Percentiles rank a stretch among this genome's conserved stretches.
Conservation (phyloP, 2,888 invertebrate genomes). For the Willowsia nigromaculata region DNA sequence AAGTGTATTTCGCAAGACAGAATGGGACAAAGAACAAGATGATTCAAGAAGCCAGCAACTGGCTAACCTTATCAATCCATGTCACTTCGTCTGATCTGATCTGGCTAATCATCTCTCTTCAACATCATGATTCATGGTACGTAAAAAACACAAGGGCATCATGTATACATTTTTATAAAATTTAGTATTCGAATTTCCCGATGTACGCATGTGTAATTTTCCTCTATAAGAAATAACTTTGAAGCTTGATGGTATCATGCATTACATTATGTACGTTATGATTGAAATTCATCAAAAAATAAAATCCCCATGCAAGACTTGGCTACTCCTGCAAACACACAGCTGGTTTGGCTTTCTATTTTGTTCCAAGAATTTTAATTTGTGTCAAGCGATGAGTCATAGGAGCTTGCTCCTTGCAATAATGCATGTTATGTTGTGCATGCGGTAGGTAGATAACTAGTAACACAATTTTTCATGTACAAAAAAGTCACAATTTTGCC, state of each 20-base stretch:
- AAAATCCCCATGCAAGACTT: background rate
- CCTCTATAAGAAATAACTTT: background rate
- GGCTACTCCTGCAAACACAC: background rate
- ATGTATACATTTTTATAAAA: background rate
- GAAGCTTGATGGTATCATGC: background rate
- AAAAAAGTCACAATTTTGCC: conserved; percentile 7
- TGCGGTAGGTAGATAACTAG: background rate
- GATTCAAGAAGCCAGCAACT: background rate
- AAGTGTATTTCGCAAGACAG: conserved; percentile 9
- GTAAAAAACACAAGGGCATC: background rate
- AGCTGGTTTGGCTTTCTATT: conserved; percentile 51
- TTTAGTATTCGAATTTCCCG: background rate
- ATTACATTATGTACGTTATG: background rate
- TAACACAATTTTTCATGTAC: background rate
- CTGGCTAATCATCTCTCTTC: background rate
- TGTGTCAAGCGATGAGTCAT: conserved; percentile 48
- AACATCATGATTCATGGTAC: background rate
- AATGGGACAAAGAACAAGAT: background rate
- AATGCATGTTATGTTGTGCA: background rate
- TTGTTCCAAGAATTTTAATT: conserved; percentile 55
- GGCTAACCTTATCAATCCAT: conserved; percentile 40
- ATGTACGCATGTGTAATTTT: background rate
- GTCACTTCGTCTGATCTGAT: background rate
- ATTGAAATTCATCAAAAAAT: background rate
- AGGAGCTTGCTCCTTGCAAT: background rate